Base-by-base conservation (phyloP, 2,888 invertebrate species). In the Cephalotes varians region DNA sequence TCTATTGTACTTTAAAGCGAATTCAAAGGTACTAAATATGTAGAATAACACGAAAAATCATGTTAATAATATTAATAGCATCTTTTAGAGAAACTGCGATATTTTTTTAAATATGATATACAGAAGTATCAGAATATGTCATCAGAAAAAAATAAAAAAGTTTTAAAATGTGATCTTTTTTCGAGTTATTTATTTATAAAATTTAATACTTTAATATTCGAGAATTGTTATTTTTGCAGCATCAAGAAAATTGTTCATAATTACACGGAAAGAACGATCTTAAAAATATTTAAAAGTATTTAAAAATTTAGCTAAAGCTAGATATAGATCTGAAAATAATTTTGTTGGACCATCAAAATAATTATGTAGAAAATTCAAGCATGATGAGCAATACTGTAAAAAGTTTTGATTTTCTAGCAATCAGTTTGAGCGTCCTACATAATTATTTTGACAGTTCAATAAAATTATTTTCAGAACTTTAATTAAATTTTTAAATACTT, bases 1-100 rank as follows among this genome's bases (percentile, higher is more conserved):
- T 56, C 72, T 34, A 34, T 71, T n/a, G 51, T 21, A 15, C 31
- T 77, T 69, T 44, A 25, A 54, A 31, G 18, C 25, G 21, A 40
- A 1, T 34, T 44, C 5, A 44, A 44, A 34, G 4, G 31, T 47
- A 21, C 9, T 21, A 25, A 56, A 44, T 31, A 18, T 25, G 21
- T 10, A 49, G 12, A 18, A 1, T n/a, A 67, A 44, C n/a, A 3
- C 40, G 12, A 34, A 44, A 3, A 72, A 31, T 56, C 18, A 18
- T n/a, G 2, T 34, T 74, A 4, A 18, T 28, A 67, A 31, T 40
- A 9, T 21, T 37, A 51, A 7, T 9, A 51, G 6, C 18, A 10
- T 60, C 34, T 54, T 21, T 73, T 60, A 1, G 4, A 15, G 2
- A 60, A 56, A 54, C 9, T 12, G 18, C 28, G 1, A 65, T 31